Conservation (phyloP, 2,113 vertebrate genomes). For the Sisor rabdophorus region DNA sequence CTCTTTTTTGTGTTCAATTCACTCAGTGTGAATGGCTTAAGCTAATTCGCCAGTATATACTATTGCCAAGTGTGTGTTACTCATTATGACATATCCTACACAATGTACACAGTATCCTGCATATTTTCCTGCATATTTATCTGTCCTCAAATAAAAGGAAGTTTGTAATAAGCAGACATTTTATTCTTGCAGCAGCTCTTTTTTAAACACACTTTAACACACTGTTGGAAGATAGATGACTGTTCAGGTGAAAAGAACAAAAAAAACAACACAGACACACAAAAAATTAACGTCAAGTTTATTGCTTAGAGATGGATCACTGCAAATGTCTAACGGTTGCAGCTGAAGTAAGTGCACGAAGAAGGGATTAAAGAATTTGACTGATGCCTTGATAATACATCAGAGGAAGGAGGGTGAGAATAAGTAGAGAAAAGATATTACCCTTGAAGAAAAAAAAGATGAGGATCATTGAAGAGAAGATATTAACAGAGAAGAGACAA, state of each 20-base stretch:
- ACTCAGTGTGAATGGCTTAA: no score
- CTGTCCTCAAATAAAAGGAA: not conserved
- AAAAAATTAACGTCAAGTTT: conserved; percentile 31
- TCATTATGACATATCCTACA: no score
- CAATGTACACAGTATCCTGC: no score
- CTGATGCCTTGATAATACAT: conserved; percentile 45
- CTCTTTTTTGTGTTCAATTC: no score
- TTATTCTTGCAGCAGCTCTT: not conserved
- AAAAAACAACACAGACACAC: not conserved
- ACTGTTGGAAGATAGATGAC: conserved; percentile 36
- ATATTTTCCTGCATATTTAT: no score
- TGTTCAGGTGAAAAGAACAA: conserved; percentile 10
- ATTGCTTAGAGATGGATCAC: conserved; percentile 31
- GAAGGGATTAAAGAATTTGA: conserved; percentile 29
- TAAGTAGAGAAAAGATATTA: not conserved
- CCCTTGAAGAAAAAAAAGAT: no score
- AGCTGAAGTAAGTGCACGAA: conserved; percentile 23
- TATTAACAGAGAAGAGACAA: conserved; percentile 30
- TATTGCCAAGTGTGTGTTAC: no score
- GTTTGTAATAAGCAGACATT: not conserved
- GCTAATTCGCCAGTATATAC: no score
- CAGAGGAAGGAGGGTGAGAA: not conserved
- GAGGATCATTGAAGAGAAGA: not conserved
- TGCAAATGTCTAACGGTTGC: conserved; percentile 29
- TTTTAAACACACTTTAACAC: not conserved